Evolutionary conservation across 2,797 vertebrate species (phyloP).

Genomic region (Orestias chungarensis): DNA sequence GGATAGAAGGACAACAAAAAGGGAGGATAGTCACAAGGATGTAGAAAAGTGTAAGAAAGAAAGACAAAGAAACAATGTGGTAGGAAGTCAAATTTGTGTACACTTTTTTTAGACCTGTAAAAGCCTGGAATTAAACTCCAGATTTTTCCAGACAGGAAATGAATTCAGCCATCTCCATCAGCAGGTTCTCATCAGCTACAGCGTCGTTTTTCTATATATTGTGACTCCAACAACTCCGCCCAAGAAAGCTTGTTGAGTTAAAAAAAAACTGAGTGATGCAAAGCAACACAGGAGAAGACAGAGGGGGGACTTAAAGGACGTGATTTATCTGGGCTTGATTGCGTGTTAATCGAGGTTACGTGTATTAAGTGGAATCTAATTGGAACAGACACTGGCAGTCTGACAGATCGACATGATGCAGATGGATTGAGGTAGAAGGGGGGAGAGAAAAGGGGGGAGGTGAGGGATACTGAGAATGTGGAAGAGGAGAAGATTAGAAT

Average conservation of each 20-base stretch:
- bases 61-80: background rate
- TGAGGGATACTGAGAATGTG: slow-evolving; percentile 51
- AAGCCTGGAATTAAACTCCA: background rate
- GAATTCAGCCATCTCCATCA: slow-evolving; percentile 27
- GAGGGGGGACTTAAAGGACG: slow-evolving; percentile 84
- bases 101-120: background rate
- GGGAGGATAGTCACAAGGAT: background rate
- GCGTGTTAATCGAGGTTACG: slow-evolving; percentile 91
- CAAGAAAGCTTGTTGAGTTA: slow-evolving; percentile 70
- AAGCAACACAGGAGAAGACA: slow-evolving; percentile 78
- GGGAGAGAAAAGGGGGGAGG: slow-evolving; percentile 37
- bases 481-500: slow-evolving; percentile 48
- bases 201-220: slow-evolving; percentile 61
- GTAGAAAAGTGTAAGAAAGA: background rate
- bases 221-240: slow-evolving; percentile 48
- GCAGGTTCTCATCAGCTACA: slow-evolving; percentile 45
- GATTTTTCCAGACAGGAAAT: background rate
- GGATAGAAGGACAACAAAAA: background rate
- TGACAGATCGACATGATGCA: slow-evolving; percentile 91
- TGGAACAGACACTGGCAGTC: slow-evolving; percentile 90
- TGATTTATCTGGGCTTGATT: slow-evolving; percentile 91
- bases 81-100: too few relatives aligned
- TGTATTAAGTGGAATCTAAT: slow-evolving; percentile 92
- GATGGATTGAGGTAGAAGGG: slow-evolving; percentile 82
- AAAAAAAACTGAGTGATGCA: slow-evolving; percentile 81